Conservation (phyloP, 2,797 vertebrate species). For the Florisuga fusca region DNA sequence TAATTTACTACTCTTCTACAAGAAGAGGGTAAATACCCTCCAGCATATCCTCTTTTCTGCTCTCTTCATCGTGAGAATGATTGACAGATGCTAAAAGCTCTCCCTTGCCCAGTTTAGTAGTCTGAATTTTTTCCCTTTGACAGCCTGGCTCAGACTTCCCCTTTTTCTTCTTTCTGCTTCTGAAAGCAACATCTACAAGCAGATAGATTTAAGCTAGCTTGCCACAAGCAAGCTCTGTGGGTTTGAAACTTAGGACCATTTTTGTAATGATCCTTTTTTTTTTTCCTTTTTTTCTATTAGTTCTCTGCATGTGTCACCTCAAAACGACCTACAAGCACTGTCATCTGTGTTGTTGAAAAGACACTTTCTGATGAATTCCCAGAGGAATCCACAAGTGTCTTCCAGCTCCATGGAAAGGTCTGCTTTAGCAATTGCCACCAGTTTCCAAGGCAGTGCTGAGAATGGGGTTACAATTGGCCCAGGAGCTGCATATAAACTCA, state of each 20-base stretch:
- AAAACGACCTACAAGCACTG: neutral
- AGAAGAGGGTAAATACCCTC: conserved; percentile 6
- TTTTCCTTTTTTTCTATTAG: neutral
- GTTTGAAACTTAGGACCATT: neutral
- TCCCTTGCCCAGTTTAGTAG: neutral
- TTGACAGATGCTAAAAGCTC: neutral
- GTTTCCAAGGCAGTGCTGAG: neutral
- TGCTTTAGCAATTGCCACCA: neutral
- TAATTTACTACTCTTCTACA: neutral
- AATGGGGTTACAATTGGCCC: neutral
- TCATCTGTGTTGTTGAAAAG: neutral
- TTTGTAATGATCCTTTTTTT: neutral
- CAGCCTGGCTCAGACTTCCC: neutral
- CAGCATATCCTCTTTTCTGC: neutral
- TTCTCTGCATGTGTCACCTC: neutral
- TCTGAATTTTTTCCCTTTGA: neutral
- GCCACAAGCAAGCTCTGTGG: neutral
- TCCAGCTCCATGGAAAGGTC: neutral
- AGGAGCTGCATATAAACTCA: neutral
- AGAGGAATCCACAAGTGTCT: neutral
- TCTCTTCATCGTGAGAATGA: neutral
- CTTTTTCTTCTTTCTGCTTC: neutral
- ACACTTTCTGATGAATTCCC: neutral
- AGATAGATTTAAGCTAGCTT: neutral
- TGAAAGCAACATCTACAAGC: neutral